Evolutionary conservation across 2,888 invertebrate genomes (phyloP).

Genomic region (Cantharis rufa): DNA sequence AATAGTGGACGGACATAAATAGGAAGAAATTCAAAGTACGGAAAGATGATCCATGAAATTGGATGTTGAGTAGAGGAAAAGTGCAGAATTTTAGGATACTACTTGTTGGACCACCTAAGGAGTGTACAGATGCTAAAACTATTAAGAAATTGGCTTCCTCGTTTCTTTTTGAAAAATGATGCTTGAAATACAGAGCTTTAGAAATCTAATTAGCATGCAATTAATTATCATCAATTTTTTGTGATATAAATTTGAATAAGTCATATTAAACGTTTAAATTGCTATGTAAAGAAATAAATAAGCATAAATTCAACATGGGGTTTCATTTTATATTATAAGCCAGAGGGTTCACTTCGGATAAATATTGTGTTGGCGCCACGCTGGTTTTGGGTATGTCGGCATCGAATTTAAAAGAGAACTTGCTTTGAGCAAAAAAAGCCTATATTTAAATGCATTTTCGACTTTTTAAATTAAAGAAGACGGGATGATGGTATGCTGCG

Average conservation of each 20-base stretch:
- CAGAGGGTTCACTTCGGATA: slow-evolving; percentile 20
- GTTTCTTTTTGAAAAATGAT: not conserved
- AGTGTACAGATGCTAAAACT: not conserved
- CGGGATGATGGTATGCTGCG: not conserved
- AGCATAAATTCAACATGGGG: not conserved
- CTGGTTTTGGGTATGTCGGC: slow-evolving; percentile 13
- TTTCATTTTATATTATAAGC: not conserved
- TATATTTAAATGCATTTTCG: slow-evolving; percentile 3
- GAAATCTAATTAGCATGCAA: not conserved
- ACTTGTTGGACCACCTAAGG: not conserved
- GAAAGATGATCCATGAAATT: not conserved
- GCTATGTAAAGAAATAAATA: not conserved
- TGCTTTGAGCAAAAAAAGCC: slow-evolving; percentile 2
- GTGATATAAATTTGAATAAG: not conserved
- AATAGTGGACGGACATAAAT: not conserved
- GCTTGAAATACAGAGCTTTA: not conserved
- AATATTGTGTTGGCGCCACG: slow-evolving; percentile 26
- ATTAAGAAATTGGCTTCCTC: not conserved
- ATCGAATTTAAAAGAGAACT: not conserved
- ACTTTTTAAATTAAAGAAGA: not conserved
- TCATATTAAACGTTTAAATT: not conserved
- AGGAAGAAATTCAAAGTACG: not conserved
- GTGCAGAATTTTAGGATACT: not conserved
- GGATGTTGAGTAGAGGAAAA: not conserved
- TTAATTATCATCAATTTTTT: not conserved